phyloP scores from a whole-genome alignment of 1,140 invertebrate genomes.

The Dinoponera quadriceps region DNA sequence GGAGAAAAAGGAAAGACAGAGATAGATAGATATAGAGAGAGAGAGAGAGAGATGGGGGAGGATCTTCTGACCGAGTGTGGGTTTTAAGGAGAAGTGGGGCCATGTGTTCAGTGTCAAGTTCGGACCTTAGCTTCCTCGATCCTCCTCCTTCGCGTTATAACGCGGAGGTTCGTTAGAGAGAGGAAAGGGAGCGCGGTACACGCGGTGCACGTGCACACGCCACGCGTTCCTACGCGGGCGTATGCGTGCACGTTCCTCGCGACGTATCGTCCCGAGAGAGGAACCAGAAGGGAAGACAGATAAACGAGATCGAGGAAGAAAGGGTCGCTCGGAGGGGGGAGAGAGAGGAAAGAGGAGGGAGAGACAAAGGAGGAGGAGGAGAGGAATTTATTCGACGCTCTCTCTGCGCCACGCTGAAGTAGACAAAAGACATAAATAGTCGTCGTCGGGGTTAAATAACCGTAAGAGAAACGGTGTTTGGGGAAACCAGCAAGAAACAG shows the following conservation, averaged over 20 bases:
- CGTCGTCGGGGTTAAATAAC: conserved; percentile 31
- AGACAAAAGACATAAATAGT: conserved; percentile 53
- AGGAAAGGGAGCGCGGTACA: conserved; percentile 41
- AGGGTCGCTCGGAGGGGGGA: not conserved
- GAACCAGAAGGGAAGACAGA: conserved; percentile 46
- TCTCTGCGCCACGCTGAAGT: conserved; percentile 4
- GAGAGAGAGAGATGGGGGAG: conserved; percentile 50
- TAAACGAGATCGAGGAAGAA: conserved; percentile 41
- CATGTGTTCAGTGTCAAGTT: conserved; percentile 83
- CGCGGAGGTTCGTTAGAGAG: conserved; percentile 19
- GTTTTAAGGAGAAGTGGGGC: conserved; percentile 80
- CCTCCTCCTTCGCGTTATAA: conserved; percentile 62
- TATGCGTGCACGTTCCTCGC: conserved; percentile 1
- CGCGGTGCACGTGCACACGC: conserved; percentile 56
- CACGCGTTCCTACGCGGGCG: conserved; percentile 28
- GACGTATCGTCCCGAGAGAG: conserved; percentile 23
- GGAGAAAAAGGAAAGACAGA: conserved; percentile 42
- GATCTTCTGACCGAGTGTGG: conserved; percentile 79
- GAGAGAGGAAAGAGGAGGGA: not conserved
- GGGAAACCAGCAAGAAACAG: not conserved
- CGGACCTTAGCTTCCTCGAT: conserved; percentile 71
- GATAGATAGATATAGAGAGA: conserved; percentile 19
- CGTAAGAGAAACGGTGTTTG: not conserved
- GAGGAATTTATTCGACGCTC: conserved; percentile 30
- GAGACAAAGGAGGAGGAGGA: not conserved